Base-by-base conservation (phyloP, 2,888 invertebrate species). In the Sinohyriopsis cumingii region DNA sequence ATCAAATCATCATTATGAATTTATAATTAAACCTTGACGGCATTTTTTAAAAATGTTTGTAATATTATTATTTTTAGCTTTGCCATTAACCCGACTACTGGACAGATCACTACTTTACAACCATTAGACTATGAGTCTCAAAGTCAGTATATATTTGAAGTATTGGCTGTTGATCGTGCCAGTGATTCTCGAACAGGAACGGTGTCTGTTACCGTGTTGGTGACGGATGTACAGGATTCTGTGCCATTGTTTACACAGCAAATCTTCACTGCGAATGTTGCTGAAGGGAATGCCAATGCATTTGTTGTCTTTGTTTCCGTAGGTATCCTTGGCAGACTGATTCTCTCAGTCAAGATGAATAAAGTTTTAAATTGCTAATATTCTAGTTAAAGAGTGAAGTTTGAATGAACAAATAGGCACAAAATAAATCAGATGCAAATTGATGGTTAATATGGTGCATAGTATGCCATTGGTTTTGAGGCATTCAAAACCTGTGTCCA, bases 171-270 rank as follows among this genome's bases (percentile, higher is more conserved):
- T 18, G 82, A 83, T 56, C 64, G 59, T 53, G 82, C 80, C 4
- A 62, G 68, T 20, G 73, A 74, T 55, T 67, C 74, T 5, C 72
- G 78, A 22, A 79, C 80, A 7, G 73, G 76, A 45, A 73, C 76
- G 15, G 76, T 73, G 7, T 74, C 71, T 20, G 78, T 83, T 20
- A 79, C 72, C 20, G 67, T 79, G 5, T 74, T 71, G 6, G 71
- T 85, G 3, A 72, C 76, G 28, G 85, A 88, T 75, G 66, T 77
- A 5, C 81, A 86, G 66, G 88, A 88, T 73, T 83, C 84, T 65
- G 63, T 77, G 7, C 88, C 88, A 6, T 59, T 71, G 20, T 88
- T 88, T 73, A 71, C 70, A 1, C 71, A 79, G 9, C 53, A 68
- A 4, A 72, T 73, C 7, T 85, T 85, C 64, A 67, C 68, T 9